Base-by-base conservation (phyloP, 2,113 vertebrate genomes). In the Pycnonotus jocosus region DNA sequence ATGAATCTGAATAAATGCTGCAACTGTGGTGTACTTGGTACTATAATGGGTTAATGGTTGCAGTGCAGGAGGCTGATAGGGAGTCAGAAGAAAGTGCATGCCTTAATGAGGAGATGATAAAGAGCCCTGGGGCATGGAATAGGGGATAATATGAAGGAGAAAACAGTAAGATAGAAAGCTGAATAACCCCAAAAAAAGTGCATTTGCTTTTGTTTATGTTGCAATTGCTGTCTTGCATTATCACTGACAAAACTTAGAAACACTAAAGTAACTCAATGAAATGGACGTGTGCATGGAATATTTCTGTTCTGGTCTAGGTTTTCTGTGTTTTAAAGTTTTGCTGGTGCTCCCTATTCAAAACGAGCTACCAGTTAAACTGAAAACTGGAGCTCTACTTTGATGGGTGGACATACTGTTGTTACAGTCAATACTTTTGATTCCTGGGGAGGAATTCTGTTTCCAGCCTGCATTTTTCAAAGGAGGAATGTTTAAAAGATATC, bases 41-140 rank as follows among this genome's bases (percentile, higher is more conserved):
- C 80, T 65, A 2, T 42, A 93, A 97, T 31, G 72, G 90, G 93
- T 97, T 97, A 96, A 96, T 84, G 71, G 37, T 81, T 76, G 83
- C 72, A 86, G 80, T 76, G 60, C 80, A 92, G 82, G 69, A 96
- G 88, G 85, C 90, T 92, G 90, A 86, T 92, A 93, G 76, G 38
- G 65, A 96, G 76, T 65, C 81, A 68, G 37, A 78, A 70, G 64
- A 90, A 97, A 88, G 85, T 93, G 31, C 82, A 70, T 92, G 25
- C 53, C 88, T 96, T 96, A 96, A 96, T 90, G 80, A 96, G 88
- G 88, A 96, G 82, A 60, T 78, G 53, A 65, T 88, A 71, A 93
- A 72, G 61, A 96, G 90, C 82, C 86, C 57, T 61, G 88, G 57
- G 86, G 88, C 92, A 84, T 86, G 76, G 76, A 96, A 95, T 42